Base-by-base conservation (phyloP, 1,140 invertebrate species). In the Gryon sp. region DNA sequence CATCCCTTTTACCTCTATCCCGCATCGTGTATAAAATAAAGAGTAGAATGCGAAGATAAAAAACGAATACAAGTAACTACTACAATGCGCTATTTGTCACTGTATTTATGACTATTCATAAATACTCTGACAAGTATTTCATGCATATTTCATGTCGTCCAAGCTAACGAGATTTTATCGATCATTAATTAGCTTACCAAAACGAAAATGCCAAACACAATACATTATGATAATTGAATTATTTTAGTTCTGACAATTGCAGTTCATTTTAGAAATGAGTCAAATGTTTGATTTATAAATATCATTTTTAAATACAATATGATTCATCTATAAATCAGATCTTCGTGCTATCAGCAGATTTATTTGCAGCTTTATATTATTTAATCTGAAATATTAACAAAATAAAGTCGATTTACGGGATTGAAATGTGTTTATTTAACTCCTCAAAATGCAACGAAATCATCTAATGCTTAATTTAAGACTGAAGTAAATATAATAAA, bases 91-190 rank as follows among this genome's bases (percentile, higher is more conserved):
- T 32, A 53, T 53, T 75, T 22, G 70, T 66, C 46, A 66, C 20
- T 46, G 62, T 50, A 66, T 75, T 75, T 75, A 60, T 66, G 53
- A 60, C 11, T 48, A 30, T 53, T 66, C 53, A 62, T 66, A 75
- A 75, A 75, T 75, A 60, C 43, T 24, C 24, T 28, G 34, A 74
- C 70, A 74, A 66, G 68, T 68, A 68, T 75, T 75, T 57, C 62
- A 75, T 75, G 62, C 60, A 66, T 66, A 60, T 53, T 66, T 60
- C 53, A 74, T 74, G 36, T 12, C 26, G 38, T 52, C 20, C 41
- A 8, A 53, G 28, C 45, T 66, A 66, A 66, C 62, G 36, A 60
- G 62, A 75, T 75, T 75, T 75, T 66, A 75, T 75, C 62, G 62
- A 66, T 66, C 70, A 75, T 62, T 75, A 66, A 66, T 60, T 75